Percentiles rank a stretch among this genome's conserved stretches.
Evolutionary conservation across 1,140 invertebrate species (phyloP).

Genomic region (Chymomyza costata): DNA sequence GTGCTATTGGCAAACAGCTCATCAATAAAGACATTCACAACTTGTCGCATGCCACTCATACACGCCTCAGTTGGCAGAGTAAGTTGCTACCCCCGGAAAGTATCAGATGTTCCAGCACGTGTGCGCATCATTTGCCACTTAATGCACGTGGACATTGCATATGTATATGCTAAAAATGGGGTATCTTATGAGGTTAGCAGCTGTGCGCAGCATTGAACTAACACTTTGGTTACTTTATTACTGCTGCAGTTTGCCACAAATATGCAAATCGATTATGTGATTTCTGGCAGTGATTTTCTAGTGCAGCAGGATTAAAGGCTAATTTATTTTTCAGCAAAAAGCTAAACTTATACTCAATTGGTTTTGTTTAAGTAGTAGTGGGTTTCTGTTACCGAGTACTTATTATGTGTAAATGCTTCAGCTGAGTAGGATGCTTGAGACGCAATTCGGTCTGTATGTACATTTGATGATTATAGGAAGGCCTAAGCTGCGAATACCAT

Average conservation of each 20-base stretch:
- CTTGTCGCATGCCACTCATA: constrained; percentile 4
- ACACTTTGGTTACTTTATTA: constrained; percentile 8
- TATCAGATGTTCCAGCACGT: constrained; percentile 17
- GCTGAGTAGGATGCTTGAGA: too few species aligned
- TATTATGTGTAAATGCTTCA: too few species aligned
- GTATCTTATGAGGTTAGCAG: too few species aligned
- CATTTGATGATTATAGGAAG: too few species aligned
- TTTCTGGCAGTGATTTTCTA: constrained; percentile 39
- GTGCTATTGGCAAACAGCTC: constrained; percentile 6
- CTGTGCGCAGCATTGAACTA: not conserved
- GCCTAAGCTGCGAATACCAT: too few species aligned
- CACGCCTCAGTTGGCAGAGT: not conserved
- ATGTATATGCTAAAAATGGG: too few species aligned
- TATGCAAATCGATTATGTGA: constrained; percentile 60
- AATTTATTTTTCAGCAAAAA: too few species aligned
- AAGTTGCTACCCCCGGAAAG: not conserved
- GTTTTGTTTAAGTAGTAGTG: too few species aligned
- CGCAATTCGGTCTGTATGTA: too few species aligned
- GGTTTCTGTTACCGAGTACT: too few species aligned
- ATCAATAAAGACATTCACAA: constrained; percentile 4
- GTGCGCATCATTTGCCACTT: constrained; percentile 17
- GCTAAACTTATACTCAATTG: too few species aligned
- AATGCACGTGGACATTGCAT: constrained; percentile 13
- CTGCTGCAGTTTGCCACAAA: constrained; percentile 29
- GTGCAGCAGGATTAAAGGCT: too few species aligned